A percentile compares a stretch with the other conserved stretches of the same genome.
Conservation (phyloP, 2,113 vertebrate species). For the Thunnus maccoyii region DNA sequence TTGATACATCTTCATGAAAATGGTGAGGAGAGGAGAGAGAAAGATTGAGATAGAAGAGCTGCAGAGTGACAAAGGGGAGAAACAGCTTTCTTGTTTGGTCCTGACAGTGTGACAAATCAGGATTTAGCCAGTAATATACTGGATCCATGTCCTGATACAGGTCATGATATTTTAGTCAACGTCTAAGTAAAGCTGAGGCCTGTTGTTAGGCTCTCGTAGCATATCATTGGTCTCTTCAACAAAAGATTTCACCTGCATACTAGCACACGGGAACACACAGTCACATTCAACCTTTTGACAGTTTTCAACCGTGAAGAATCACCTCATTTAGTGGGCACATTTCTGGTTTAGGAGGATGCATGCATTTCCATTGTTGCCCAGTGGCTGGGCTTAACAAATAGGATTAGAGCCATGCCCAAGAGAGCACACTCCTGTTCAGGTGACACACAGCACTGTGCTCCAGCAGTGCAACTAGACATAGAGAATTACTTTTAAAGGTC, state of each 20-base stretch:
- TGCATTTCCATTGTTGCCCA: conserved; percentile 74
- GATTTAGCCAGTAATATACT: neutral
- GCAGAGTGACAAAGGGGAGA: conserved; percentile 7
- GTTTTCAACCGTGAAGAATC: conserved; percentile 68
- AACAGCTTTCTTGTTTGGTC: conserved; percentile 33
- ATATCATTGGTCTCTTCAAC: neutral
- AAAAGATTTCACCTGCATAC: conserved; percentile 20
- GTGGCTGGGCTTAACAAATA: conserved; percentile 78
- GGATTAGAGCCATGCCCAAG: conserved; percentile 78
- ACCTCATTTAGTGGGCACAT: conserved; percentile 64
- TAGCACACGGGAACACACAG: conserved; percentile 15
- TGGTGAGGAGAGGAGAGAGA: conserved; percentile 15
- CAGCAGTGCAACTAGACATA: conserved; percentile 65
- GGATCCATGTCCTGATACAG: conserved; percentile 19
- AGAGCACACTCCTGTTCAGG: conserved; percentile 75
- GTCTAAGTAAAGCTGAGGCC: conserved; percentile 35
- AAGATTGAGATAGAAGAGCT: conserved; percentile 35
- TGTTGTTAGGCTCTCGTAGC: conserved; percentile 2
- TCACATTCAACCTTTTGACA: conserved; percentile 52
- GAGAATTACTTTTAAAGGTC: conserved; percentile 84
- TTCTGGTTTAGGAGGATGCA: conserved; percentile 64
- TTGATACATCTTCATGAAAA: conserved; percentile 55
- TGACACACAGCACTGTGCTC: conserved; percentile 64
- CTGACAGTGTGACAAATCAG: conserved; percentile 27
- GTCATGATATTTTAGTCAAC: conserved; percentile 35